Conservation (phyloP, 2,113 vertebrate species). For the Nothobranchius kuhntae region DNA sequence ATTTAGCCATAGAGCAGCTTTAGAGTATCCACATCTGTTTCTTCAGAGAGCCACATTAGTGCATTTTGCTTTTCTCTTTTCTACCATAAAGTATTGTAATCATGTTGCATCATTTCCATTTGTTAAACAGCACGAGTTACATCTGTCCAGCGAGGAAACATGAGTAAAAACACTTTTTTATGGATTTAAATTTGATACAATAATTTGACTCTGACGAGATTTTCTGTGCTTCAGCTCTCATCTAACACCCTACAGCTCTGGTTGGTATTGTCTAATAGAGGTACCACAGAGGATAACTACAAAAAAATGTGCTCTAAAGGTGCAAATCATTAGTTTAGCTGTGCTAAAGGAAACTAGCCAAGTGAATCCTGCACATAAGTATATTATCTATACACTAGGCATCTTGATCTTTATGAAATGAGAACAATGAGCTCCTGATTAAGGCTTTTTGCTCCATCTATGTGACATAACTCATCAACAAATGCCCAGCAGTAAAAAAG, state of each 20-base stretch:
- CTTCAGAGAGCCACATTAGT: conserved; percentile 35
- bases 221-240: not conserved
- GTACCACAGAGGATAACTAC: not conserved
- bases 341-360: not conserved
- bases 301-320: not conserved
- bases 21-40: conserved; percentile 48
- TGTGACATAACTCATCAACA: conserved; percentile 64
- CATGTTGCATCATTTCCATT: conserved; percentile 13
- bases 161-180: conserved; percentile 5
- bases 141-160: conserved; percentile 3
- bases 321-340: not conserved
- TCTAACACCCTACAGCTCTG: not conserved
- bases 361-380: not conserved
- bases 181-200: not conserved
- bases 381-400: conserved; percentile 2
- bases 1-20: conserved; percentile 29
- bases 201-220: not conserved
- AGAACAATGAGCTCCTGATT: conserved; percentile 46
- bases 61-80: conserved; percentile 15
- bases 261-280: not conserved
- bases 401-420: conserved; percentile 23
- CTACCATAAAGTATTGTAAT: conserved; percentile 1
- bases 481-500: conserved; percentile 56
- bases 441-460: conserved; percentile 42
- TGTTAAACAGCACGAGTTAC: conserved; percentile 6